phyloP scores from a whole-genome alignment of 2,797 vertebrate species.

The Lateolabrax maculatus region DNA sequence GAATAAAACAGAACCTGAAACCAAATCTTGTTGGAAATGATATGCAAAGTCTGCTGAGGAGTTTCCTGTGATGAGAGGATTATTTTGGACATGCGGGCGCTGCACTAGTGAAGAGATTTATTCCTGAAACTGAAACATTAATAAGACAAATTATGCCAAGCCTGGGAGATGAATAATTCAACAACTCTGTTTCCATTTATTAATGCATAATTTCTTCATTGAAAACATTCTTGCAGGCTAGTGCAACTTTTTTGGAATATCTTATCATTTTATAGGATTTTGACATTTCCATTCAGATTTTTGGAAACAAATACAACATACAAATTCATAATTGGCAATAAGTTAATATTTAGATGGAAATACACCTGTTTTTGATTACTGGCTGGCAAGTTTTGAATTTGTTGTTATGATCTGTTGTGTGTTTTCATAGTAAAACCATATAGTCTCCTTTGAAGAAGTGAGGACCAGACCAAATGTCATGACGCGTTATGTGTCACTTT shows the following conservation, averaged over 20 bases:
- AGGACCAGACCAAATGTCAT: neutral
- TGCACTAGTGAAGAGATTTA: constrained; percentile 39
- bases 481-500: neutral
- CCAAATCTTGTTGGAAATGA: constrained; percentile 22
- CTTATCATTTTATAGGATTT: neutral
- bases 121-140: constrained; percentile 47
- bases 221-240: constrained; percentile 33
- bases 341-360: neutral
- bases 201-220: constrained; percentile 38
- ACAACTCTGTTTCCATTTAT: constrained; percentile 43
- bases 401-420: neutral
- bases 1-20: constrained; percentile 1
- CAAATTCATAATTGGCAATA: neutral
- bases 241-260: neutral
- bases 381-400: neutral
- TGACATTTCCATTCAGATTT: constrained; percentile 1
- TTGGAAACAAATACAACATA: neutral
- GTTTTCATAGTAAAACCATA: neutral
- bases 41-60: constrained; percentile 42
- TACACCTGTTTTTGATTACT: neutral
- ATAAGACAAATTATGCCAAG: constrained; percentile 47
- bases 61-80: constrained; percentile 25
- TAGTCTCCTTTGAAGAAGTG: neutral
- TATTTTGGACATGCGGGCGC: constrained; percentile 21
- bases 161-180: constrained; percentile 58